Conservation (phyloP, 2,888 invertebrate species). For the Bombylius major region DNA sequence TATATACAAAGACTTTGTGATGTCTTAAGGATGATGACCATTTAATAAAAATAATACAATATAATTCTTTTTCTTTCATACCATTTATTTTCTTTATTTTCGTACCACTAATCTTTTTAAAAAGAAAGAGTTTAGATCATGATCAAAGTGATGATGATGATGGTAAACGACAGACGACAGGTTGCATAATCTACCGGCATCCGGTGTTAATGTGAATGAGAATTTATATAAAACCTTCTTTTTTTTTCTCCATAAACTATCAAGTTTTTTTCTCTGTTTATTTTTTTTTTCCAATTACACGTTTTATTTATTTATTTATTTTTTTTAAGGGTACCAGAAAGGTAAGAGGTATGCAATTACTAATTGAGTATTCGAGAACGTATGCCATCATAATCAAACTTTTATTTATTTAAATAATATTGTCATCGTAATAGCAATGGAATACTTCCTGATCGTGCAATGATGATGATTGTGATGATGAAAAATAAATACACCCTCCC, state of each 20-base stretch:
- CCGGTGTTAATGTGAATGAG: not conserved
- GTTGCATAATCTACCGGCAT: conserved; percentile 7
- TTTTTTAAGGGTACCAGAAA: no score
- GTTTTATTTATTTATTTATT: no score
- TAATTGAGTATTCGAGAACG: not conserved
- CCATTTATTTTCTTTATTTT: no score
- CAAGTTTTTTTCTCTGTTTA: no score
- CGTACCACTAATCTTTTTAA: no score
- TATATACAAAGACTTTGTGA: no score
- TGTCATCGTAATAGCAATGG: not conserved
- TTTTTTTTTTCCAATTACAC: not conserved
- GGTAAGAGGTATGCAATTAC: not conserved
- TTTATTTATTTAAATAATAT: not conserved
- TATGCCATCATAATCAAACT: not conserved
- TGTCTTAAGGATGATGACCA: no score
- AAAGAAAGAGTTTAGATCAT: no score
- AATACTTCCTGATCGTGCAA: not conserved
- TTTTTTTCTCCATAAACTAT: not conserved
- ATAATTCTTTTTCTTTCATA: no score
- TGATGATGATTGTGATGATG: no score
- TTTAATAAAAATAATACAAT: no score
- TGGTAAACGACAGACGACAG: not conserved
- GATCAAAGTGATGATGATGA: not conserved
- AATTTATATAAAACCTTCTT: not conserved
- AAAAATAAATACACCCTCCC: no score